A percentile compares a stretch with the other conserved stretches of the same genome.
Conservation (phyloP, 2,113 vertebrate species). For the Silurus meridionalis region DNA sequence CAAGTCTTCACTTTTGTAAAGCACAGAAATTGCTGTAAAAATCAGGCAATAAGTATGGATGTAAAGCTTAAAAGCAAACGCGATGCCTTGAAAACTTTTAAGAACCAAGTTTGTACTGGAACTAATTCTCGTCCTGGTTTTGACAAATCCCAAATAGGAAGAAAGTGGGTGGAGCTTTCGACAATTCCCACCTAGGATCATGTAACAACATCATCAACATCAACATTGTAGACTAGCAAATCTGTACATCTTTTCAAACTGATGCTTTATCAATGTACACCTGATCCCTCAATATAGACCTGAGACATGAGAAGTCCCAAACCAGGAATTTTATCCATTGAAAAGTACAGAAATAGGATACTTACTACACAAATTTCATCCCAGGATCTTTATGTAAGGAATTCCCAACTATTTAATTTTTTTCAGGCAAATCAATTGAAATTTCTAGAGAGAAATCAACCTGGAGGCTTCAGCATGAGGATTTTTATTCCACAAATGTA, state of each 20-base stretch:
- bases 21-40: neutral
- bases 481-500: neutral
- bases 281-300: too few relatives aligned
- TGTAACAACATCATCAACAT: too few relatives aligned
- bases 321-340: neutral
- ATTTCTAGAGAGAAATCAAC: neutral
- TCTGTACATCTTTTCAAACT: too few relatives aligned
- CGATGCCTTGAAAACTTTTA: neutral
- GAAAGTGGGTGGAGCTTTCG: too few relatives aligned
- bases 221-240: too few relatives aligned
- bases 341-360: neutral
- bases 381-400: neutral
- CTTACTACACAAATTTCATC: neutral
- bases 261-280: too few relatives aligned
- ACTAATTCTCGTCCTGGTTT: neutral
- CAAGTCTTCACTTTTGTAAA: constrained; percentile 1
- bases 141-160: too few relatives aligned
- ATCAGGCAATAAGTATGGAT: neutral
- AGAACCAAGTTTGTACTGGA: too few relatives aligned
- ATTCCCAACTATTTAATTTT: neutral
- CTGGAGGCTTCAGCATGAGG: neutral
- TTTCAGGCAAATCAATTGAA: neutral
- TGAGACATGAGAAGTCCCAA: neutral
- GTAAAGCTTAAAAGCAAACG: neutral
- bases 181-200: too few relatives aligned